Conservation (phyloP, 2,113 vertebrate species). For the Gymnorhina tibicen region DNA sequence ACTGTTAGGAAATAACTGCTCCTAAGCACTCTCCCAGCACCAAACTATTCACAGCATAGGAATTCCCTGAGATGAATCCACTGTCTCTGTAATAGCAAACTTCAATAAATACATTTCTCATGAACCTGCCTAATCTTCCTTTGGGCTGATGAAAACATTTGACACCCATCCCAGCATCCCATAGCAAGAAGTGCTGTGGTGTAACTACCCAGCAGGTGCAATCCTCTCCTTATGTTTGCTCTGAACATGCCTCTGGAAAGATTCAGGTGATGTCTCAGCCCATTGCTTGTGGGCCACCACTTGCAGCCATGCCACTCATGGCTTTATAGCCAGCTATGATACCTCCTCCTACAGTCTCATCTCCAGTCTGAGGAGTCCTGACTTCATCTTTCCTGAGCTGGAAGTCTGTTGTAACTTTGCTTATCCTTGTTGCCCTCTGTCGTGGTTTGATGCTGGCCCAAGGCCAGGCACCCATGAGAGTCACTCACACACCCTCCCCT, state of each 20-base stretch:
- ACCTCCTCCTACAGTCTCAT: neutral
- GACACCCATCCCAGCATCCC: neutral
- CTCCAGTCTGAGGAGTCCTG: neutral
- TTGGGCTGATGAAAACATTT: neutral
- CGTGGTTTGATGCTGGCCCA: too few relatives aligned
- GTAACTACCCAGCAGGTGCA: neutral
- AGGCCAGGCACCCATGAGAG: too few relatives aligned
- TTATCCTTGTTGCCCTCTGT: neutral
- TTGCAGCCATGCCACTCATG: neutral
- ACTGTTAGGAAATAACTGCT: neutral
- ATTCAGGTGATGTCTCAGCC: neutral
- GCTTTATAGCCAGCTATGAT: neutral
- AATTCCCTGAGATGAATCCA: neutral
- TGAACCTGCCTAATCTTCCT: neutral
- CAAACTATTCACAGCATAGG: neutral
- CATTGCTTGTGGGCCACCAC: neutral
- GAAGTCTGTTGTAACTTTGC: neutral
- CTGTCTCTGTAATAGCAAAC: neutral
- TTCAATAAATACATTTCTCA: neutral
- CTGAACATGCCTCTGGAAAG: neutral
- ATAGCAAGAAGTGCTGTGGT: accelerated
- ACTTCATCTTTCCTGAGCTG: neutral
- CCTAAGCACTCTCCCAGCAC: neutral
- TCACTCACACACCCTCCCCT: too few relatives aligned
- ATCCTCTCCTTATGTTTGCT: neutral